Evolutionary conservation across 1,140 invertebrate genomes (phyloP), one percentile per base, ranked within the genome.

Genomic region (Anastatus disparis): DNA sequence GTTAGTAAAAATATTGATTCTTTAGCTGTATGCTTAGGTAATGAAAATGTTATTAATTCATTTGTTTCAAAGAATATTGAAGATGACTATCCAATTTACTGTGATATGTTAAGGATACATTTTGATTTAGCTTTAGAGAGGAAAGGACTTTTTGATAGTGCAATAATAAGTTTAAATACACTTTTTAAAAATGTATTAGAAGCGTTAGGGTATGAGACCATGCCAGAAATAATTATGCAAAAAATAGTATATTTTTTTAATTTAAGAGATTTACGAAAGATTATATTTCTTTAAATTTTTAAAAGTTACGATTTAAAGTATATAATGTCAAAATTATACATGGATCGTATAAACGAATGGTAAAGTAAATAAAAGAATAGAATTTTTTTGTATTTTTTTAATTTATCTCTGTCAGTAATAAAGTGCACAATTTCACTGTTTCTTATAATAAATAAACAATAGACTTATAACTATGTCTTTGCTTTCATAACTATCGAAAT

Each of bases 391-490:
- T 59, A 59, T 69, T 61, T 62, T 69, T 58, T 29, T 42, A 69
- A 69, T 69, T 61, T 62, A 40, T 61, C 35, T 61, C n/a, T 53
- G 24, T 62, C 35, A 40, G 35, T 68, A 61, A 68, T 68, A 68
- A 68, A 68, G 31, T 62, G 20, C 62, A 69, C 58, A 69, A 52
- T 61, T 69, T 61, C n/a, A 50, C 29, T 61, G 22, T 40, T 29
- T 68, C 27, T 48, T 68, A 29, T 58, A 69, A 69, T 62, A 69
- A 69, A 69, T 69, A 62, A 12, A 53, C 20, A 50, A 68, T 68
- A 58, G 42, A 50, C 55, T 68, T 50, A 27, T 58, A 50, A 59
- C 50, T 48, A 50, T 58, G 26, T 69, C 13, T 61, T 62, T 62
- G 38, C 17, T 38, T n/a, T 59, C n/a, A 27, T 50, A 68, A 59